Evolutionary conservation across 2,797 vertebrate species (phyloP), one percentile per base, ranked within the genome.

Genomic region (Vireo griseus): DNA sequence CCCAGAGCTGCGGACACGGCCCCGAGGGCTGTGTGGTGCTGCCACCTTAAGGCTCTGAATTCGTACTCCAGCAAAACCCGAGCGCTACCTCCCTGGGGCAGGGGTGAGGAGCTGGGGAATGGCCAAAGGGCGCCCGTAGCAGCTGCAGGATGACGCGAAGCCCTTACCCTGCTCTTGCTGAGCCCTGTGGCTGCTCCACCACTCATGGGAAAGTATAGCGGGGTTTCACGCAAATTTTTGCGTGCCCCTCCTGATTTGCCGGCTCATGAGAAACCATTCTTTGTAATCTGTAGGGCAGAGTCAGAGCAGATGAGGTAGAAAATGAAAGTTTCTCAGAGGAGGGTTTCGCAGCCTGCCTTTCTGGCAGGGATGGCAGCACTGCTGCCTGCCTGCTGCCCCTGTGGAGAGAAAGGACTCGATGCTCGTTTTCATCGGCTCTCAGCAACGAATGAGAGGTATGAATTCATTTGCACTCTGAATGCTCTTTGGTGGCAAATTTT

Each of bases 151-250:
- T 5, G 35, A 5, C 42, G 24, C 17, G 4, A 6, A 57, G 73
- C 5, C 3, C 16, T 76, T 17, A 3, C 5, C 21, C 13, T 2
- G 11, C 52, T 50, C 28, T 22, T 0, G 0, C 39, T 6, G 28
- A 51, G 47, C 69, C 20, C 44, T 15, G 44, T 1, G 8, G 51
- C 55, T 24, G 9, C 82, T 72, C 78, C 28, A 0, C 19, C 17
- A 28, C 24, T 33, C 17, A 0, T 3, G 16, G n/a, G 8, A 47
- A 65, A 68, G 44, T 2, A 3, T 0, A 44, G 52, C 6, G 3
- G 9, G 16, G 2, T n/a, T 83, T 77, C 77, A 42, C 8, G 1
- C 13, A 8, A 25, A n/a, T 11, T 44, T 47, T 31, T 63, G 71
- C 3, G 0, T 3, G 8, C 18, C 8, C 5, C n/a, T 40, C 44